Conservation (phyloP, 1,140 invertebrate species). For the Doryteuthis pealeii region DNA sequence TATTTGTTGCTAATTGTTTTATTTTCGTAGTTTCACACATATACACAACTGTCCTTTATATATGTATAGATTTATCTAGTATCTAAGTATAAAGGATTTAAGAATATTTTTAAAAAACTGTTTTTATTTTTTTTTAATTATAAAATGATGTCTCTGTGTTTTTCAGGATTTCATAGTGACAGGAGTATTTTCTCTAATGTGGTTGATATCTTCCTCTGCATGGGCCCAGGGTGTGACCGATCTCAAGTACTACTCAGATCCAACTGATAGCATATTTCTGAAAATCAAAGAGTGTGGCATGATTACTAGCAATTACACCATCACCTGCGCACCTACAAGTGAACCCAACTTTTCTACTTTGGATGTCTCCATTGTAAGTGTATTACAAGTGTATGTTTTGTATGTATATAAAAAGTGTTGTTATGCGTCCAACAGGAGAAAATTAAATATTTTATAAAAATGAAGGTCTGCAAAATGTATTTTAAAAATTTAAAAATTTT, state of each 20-base stretch:
- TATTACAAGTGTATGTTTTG: constrained; percentile 15
- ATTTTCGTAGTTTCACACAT: no score
- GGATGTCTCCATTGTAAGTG: constrained; percentile 69
- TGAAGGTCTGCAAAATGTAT: no score
- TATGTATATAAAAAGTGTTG: no score
- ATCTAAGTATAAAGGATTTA: no score
- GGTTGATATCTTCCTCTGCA: constrained; percentile 70
- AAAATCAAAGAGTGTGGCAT: constrained; percentile 27
- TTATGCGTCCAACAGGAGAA: no score
- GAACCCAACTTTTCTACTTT: constrained; percentile 64
- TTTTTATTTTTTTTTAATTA: no score
- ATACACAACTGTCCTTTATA: no score
- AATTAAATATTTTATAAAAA: no score
- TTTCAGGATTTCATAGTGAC: constrained; percentile 69
- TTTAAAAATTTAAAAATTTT: no score
- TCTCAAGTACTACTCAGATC: constrained; percentile 65
- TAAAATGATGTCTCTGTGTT: not conserved
- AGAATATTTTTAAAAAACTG: no score
- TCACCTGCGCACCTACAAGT: constrained; percentile 39
- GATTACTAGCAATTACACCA: constrained; percentile 20
- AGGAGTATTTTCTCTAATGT: constrained; percentile 67
- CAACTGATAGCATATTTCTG: constrained; percentile 38
- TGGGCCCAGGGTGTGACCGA: constrained; percentile 69
- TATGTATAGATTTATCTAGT: no score
- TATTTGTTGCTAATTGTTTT: no score